These are phyloP conservation scores for Eupelmus urozonus DNA, from an alignment of 2,888 invertebrate genomes.

Conservation along the genomic window DNA sequence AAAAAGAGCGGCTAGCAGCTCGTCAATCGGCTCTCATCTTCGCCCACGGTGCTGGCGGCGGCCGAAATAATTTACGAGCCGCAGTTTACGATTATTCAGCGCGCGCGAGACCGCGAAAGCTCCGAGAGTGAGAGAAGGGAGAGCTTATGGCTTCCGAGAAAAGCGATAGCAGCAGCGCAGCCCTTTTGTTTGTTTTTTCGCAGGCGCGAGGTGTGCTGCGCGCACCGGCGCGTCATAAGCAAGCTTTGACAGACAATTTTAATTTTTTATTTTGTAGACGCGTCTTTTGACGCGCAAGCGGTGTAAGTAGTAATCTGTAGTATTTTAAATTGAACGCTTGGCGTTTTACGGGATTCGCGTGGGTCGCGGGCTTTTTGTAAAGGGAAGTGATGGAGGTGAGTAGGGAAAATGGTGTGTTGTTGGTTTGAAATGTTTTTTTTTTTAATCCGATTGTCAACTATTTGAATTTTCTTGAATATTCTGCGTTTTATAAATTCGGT, in stretches of 20 bases:
- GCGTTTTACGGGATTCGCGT: not conserved
- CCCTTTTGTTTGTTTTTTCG: not conserved
- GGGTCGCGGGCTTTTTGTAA: too few relatives aligned
- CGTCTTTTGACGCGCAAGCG: not conserved
- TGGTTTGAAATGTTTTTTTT: too few relatives aligned
- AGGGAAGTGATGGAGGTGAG: too few relatives aligned
- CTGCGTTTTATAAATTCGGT: too few relatives aligned
- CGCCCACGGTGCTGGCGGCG: not conserved
- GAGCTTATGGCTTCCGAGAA: constrained; percentile 57
- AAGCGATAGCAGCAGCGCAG: constrained; percentile 19
- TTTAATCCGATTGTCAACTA: too few relatives aligned
- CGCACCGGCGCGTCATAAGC: constrained; percentile 13
- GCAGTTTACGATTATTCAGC: constrained; percentile 52
- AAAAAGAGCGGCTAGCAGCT: too few relatives aligned
- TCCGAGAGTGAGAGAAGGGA: constrained; percentile 5
- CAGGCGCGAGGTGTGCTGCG: not conserved
- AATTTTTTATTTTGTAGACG: not conserved
- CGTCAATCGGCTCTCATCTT: not conserved
- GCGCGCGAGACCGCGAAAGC: constrained; percentile 31
- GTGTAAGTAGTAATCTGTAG: not conserved
- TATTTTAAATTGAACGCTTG: not conserved
- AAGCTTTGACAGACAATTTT: constrained; percentile 37
- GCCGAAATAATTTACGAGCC: constrained; percentile 54
- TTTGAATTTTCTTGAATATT: too few relatives aligned
- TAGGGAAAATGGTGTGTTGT: too few relatives aligned